phyloP scores from a whole-genome alignment of 2,888 invertebrate genomes.

The Congeria kusceri region DNA sequence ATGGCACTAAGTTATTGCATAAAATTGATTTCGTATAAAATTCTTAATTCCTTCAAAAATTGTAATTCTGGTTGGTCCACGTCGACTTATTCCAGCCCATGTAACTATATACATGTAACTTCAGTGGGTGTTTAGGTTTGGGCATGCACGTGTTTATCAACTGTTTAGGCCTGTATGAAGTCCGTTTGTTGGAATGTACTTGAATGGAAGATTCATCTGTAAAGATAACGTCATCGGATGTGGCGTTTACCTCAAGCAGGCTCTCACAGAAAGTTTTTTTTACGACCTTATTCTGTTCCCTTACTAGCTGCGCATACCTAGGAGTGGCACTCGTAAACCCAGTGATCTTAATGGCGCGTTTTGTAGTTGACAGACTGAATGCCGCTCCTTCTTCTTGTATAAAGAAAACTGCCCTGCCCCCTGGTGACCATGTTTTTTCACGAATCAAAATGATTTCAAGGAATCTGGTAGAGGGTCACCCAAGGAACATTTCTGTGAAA shows the following conservation, averaged over 20 bases:
- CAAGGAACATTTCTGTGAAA: too few relatives aligned
- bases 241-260: slow-evolving; percentile 26
- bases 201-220: slow-evolving; percentile 37
- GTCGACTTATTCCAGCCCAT: slow-evolving; percentile 39
- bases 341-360: slow-evolving; percentile 10
- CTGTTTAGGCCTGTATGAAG: background rate
- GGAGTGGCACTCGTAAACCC: slow-evolving; percentile 22
- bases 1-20: background rate
- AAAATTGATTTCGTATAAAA: too few relatives aligned
- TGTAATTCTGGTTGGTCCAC: slow-evolving; percentile 18
- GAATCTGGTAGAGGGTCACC: too few relatives aligned
- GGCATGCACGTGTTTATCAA: too few relatives aligned
- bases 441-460: too few relatives aligned
- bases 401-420: too few relatives aligned
- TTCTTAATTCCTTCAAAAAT: slow-evolving; percentile 39
- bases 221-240: slow-evolving; percentile 36
- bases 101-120: background rate
- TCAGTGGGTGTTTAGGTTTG: too few relatives aligned
- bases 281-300: slow-evolving; percentile 21
- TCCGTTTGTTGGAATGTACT: slow-evolving; percentile 30
- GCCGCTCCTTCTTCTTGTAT: too few relatives aligned
- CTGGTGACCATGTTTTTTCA: too few relatives aligned
- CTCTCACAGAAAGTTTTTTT: slow-evolving; percentile 30
- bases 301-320: slow-evolving; percentile 35
- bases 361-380: slow-evolving; percentile 1